These are phyloP conservation scores for Candoia aspera DNA, from an alignment of 2,113 vertebrate species.

Conservation along the genomic window DNA sequence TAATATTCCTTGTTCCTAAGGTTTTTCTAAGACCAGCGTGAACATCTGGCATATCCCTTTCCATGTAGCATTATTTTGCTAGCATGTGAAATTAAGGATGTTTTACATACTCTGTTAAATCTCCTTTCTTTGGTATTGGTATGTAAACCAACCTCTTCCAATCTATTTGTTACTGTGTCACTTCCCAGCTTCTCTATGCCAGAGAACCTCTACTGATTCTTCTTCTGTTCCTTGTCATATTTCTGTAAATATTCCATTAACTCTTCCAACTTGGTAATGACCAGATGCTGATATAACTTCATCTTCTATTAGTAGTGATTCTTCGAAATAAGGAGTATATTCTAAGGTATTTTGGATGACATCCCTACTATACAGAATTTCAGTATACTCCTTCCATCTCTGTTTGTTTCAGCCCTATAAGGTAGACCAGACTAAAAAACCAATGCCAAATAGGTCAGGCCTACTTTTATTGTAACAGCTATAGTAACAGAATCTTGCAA, in stretches of 20 bases:
- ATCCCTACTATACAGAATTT: neutral
- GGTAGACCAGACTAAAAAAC: neutral
- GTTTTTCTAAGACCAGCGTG: no score
- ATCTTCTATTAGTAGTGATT: neutral
- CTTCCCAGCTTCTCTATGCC: no score
- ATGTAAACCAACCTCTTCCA: no score
- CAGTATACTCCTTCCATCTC: neutral
- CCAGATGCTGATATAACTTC: neutral
- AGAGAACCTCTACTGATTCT: no score
- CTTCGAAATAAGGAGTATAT: neutral
- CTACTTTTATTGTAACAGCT: neutral
- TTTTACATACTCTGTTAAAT: no score
- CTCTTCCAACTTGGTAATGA: neutral
- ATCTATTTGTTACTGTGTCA: no score
- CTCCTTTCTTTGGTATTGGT: no score
- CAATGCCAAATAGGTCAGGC: neutral
- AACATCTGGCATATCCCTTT: no score
- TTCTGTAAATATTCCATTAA: neutral
- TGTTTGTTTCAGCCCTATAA: neutral
- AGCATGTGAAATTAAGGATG: no score
- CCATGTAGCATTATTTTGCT: no score
- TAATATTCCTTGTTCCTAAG: no score
- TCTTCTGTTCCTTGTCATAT: no score
- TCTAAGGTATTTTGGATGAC: neutral
- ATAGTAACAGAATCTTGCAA: neutral